Evolutionary conservation across 1,140 invertebrate species (phyloP).

Genomic region (Plectrocnemia conspersa): DNA sequence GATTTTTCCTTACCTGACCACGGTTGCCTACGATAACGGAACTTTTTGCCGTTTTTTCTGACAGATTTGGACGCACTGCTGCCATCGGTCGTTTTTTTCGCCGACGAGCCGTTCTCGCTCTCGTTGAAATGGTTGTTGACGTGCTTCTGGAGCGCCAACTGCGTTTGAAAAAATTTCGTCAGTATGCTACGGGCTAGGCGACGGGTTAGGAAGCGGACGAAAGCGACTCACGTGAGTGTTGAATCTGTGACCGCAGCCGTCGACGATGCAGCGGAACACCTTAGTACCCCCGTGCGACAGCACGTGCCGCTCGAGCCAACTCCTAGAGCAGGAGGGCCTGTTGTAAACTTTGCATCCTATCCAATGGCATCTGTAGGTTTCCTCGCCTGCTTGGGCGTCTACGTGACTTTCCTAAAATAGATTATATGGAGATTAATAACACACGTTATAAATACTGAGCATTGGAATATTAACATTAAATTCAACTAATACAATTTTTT

Average conservation of each 20-base stretch:
- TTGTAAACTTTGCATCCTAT: constrained; percentile 92
- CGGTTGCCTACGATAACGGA: constrained; percentile 75
- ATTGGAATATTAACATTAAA: too few species aligned
- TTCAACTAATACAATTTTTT: too few species aligned
- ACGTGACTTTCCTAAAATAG: constrained; percentile 70
- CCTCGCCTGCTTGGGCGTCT: constrained; percentile 71
- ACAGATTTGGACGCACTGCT: constrained; percentile 65
- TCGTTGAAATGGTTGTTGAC: constrained; percentile 88
- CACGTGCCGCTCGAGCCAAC: constrained; percentile 91
- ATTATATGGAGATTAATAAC: too few species aligned
- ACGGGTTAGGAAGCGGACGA: too few species aligned
- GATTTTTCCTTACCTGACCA: constrained; percentile 64
- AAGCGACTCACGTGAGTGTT: constrained; percentile 79
- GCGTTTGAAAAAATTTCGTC: constrained; percentile 21
- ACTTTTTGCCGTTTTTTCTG: constrained; percentile 78
- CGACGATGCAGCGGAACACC: constrained; percentile 92
- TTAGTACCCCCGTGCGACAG: constrained; percentile 89
- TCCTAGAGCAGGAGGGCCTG: constrained; percentile 80
- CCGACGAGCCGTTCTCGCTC: constrained; percentile 50
- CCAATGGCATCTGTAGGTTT: constrained; percentile 88
- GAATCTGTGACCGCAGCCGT: constrained; percentile 86
- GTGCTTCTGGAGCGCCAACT: constrained; percentile 83
- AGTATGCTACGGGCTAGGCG: too few species aligned
- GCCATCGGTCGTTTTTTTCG: constrained; percentile 59
- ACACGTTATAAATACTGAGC: too few species aligned